A percentile compares a stretch with the other conserved stretches of the same genome.
These are phyloP conservation scores for Potorous gilbertii DNA, from an alignment of 2,797 vertebrate species.

Conservation along the genomic window DNA sequence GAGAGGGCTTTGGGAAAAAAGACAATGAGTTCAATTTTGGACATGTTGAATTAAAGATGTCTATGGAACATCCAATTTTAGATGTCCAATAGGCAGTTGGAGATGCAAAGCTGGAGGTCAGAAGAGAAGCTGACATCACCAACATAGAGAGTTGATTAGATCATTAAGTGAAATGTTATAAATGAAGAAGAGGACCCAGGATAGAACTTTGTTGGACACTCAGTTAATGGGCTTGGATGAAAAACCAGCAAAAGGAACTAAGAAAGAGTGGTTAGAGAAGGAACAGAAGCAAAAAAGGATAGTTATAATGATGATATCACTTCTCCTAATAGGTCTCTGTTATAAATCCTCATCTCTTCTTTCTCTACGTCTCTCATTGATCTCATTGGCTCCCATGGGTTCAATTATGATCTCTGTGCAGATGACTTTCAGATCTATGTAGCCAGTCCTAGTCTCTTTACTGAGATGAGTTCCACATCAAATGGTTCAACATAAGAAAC, in stretches of 20 bases:
- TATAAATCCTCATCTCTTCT: not conserved
- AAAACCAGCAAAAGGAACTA: not conserved
- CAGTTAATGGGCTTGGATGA: not conserved
- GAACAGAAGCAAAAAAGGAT: not conserved
- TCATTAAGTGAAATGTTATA: not conserved
- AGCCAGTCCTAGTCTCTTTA: not conserved
- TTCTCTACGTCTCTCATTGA: not conserved
- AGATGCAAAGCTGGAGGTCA: not conserved
- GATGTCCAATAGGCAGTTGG: not conserved
- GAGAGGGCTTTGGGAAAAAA: not conserved
- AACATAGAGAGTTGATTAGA: not conserved
- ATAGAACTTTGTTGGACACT: not conserved
- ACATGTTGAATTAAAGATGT: not conserved
- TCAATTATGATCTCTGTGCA: not conserved
- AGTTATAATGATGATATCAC: not conserved
- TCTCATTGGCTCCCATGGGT: not conserved
- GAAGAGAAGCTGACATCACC: not conserved
- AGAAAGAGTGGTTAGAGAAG: not conserved
- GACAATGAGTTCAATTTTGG: not conserved
- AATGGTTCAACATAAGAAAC: not conserved
- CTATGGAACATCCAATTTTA: not conserved
- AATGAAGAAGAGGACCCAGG: not conserved
- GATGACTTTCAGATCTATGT: not conserved
- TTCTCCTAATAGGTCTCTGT: not conserved
- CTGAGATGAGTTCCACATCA: not conserved